Percentiles rank a stretch among this genome's conserved stretches.
phyloP scores from a whole-genome alignment of 92 coral and sea anemone species.

The Ricordea florida region DNA sequence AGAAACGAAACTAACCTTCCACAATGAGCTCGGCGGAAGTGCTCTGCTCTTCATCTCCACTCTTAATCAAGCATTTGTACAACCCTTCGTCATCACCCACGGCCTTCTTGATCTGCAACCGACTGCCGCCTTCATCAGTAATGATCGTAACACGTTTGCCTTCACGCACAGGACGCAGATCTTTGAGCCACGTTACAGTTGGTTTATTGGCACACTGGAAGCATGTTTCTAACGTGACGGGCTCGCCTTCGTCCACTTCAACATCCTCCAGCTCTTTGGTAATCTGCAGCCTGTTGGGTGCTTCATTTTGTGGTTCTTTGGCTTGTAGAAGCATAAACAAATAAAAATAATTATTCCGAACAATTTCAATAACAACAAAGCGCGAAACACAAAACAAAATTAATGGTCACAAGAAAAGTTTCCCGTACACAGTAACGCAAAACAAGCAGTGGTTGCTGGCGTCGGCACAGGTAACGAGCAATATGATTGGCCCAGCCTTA shows the following conservation, averaged over 20 bases:
- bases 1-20: slow-evolving; percentile 65
- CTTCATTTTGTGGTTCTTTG: slow-evolving; percentile 12
- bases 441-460: no score
- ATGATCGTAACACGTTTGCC: slow-evolving; percentile 40
- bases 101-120: slow-evolving; percentile 59
- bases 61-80: slow-evolving; percentile 69
- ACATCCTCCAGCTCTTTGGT: slow-evolving; percentile 85
- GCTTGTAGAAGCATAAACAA: slow-evolving; percentile 15
- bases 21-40: slow-evolving; percentile 54
- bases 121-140: slow-evolving; percentile 38
- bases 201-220: slow-evolving; percentile 76
- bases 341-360: no score
- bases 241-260: slow-evolving; percentile 74
- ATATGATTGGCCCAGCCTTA: no score
- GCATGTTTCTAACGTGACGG: slow-evolving; percentile 77
- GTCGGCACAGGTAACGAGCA: no score
- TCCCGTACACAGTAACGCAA: no score
- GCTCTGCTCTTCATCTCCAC: slow-evolving; percentile 46
- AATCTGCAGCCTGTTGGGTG: slow-evolving; percentile 62
- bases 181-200: slow-evolving; percentile 73
- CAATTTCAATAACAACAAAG: no score
- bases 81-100: slow-evolving; percentile 69
- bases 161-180: slow-evolving; percentile 40
- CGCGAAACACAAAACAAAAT: no score
- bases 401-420: no score